Base-by-base conservation (phyloP, 2,113 vertebrate genomes). In the Trematocara macrostoma region DNA sequence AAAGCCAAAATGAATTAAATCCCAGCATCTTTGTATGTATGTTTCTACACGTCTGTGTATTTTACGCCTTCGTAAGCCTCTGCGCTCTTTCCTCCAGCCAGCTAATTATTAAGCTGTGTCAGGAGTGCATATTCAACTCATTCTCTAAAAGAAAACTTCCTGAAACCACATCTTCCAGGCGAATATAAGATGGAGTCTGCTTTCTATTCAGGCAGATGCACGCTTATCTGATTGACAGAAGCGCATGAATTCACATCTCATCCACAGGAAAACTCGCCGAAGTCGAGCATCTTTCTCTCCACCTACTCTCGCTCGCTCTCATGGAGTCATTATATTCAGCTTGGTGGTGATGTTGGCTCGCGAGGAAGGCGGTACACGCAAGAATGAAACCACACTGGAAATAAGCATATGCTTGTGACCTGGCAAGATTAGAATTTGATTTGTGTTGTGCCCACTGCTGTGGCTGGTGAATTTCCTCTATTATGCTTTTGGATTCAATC, bases 171-270 rank as follows among this genome's bases (percentile, higher is more conserved):
- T 64, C 42, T 55, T 20, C 5, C 38, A 16, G 20, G 38, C 59
- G 11, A 69, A 81, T 88, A 85, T 10, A 64, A 35, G 59, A 81
- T 5, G 8, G 6, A 51, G 2, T 61, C 42, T 71, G 42, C 16
- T 88, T 83, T 85, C 57, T 84, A 20, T 84, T 87, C 69, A 88
- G 40, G 59, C 51, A 82, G 40, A 79, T 1, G 38, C 52, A 29
- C 51, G 67, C 57, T 83, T 81, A 89, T 89, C 67, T 89, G 83
- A 92, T 82, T 61, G 82, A 85, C 88, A 79, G 71, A 85, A 38
- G 34, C 84, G 55, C 78, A 84, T 0, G 23, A 83, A 91, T 81
- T 81, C 59, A 42, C 81, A 1, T 23, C 78, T 79, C 20, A 18
- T 74, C 61, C 80, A 78, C 78, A 78, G 35, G 81, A 78, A 61